Evolutionary conservation across 2,888 invertebrate genomes (phyloP), one percentile per base, ranked within the genome.

Genomic region (Nasonia oneida): DNA sequence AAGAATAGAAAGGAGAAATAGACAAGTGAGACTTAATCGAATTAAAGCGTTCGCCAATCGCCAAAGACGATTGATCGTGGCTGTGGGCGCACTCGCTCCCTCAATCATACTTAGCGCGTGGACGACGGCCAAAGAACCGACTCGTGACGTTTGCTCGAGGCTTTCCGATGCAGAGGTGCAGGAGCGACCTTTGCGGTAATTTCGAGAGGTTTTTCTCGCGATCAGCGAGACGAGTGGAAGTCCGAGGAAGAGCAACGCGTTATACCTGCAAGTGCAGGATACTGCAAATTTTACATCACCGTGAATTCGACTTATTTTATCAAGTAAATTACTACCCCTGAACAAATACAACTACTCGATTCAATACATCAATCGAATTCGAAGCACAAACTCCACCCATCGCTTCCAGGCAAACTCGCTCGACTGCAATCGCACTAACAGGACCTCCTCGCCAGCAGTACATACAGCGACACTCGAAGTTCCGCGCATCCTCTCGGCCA

Each of bases 1-100:
- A 14, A 73, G 64, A 73, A 42, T 18, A 10, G 70, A 71, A 71
- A 39, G 33, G 71, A 29, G 53, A 75, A 47, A n/a, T 39, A 53
- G 73, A 84, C 84, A 79, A 84, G 84, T 61, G 75, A 70, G 71
- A 29, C 85, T 76, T 85, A 81, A 85, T 85, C 85, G 76, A 85
- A 85, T 81, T 81, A 85, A 75, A 85, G 81, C 76, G 70, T 80
- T 37, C 53, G 42, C 47, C 15, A 71, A 50, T 80, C 50, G 3
- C 18, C 6, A 64, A 23, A 42, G 42, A 74, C 61, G 75, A 82
- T 82, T 77, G 83, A 83, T 77, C 77, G 77, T 71, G 53, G 73
- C 82, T 42, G 50, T 37, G 61, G 57, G 78, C 75, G 53, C 61
- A 15, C 61, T 37, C 73, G 37, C 77, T 53, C 47, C 77, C 81